These are phyloP conservation scores for Epiperipatus broadwayi DNA, from an alignment of 2,888 invertebrate genomes.

Conservation along the genomic window DNA sequence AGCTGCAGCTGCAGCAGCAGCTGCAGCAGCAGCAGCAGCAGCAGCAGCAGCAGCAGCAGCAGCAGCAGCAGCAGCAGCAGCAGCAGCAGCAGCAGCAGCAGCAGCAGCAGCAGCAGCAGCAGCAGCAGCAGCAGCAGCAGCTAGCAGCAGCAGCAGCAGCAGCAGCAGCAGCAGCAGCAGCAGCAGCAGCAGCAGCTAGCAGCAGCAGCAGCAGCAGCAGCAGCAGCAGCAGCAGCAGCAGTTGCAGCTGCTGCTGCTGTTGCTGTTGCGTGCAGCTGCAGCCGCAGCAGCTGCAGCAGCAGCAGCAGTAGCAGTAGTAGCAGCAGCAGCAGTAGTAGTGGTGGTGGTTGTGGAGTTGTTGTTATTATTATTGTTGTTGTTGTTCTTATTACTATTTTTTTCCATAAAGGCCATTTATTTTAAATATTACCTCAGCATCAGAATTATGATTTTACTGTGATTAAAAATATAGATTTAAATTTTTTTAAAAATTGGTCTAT, in stretches of 20 bases:
- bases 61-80: conserved; percentile 3
- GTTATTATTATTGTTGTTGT: too few species aligned
- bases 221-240: conserved; percentile 3
- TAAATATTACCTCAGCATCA: too few species aligned
- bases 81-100: conserved; percentile 3
- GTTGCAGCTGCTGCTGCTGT: background rate
- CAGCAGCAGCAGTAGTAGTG: too few species aligned
- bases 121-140: conserved; percentile 3
- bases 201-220: conserved; percentile 3
- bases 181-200: conserved; percentile 3
- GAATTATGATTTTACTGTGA: too few species aligned
- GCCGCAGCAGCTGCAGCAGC: too few species aligned
- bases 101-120: conserved; percentile 3
- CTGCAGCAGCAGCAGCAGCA: background rate
- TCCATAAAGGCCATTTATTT: too few species aligned
- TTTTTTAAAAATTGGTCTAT: too few species aligned
- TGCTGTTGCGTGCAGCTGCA: too few species aligned
- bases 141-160: conserved; percentile 3
- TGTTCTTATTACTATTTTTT: too few species aligned
- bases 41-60: conserved; percentile 3
- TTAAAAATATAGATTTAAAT: too few species aligned
- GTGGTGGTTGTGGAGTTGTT: too few species aligned
- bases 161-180: conserved; percentile 3
- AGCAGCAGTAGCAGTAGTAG: too few species aligned
- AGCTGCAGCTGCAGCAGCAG: background rate